Evolutionary conservation across 2,797 vertebrate species (phyloP).

Genomic region (Zalophus californianus): DNA sequence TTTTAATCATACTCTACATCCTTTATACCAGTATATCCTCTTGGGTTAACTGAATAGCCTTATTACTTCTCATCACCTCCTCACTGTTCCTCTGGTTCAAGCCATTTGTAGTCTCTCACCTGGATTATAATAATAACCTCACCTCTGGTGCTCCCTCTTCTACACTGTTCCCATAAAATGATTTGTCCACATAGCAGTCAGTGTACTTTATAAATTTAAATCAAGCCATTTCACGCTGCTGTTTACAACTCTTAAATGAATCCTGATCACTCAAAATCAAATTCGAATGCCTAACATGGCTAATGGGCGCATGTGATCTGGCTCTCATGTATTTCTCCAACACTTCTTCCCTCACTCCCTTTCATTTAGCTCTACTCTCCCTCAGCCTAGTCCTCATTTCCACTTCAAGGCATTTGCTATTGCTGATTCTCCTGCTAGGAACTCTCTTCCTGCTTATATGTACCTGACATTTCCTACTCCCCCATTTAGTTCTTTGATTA

Average conservation of each 20-base stretch:
- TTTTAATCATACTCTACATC: background rate
- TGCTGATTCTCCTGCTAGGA: background rate
- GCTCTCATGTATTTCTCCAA: rapidly evolving
- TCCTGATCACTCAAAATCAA: background rate
- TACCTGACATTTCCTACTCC: background rate
- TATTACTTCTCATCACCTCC: background rate
- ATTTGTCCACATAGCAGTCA: background rate
- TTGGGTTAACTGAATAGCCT: background rate
- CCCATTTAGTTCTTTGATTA: background rate
- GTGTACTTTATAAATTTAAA: background rate
- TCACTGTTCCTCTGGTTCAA: background rate
- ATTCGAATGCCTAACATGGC: background rate
- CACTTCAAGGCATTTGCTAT: background rate
- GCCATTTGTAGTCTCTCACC: background rate
- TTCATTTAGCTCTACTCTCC: background rate
- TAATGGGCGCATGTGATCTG: rapidly evolving
- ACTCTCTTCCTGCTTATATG: background rate
- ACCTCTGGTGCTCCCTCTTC: background rate
- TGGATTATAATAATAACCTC: background rate
- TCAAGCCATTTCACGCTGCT: background rate
- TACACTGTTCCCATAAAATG: background rate
- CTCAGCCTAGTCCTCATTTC: background rate
- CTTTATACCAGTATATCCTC: background rate
- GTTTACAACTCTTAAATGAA: background rate
- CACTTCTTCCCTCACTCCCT: background rate